These are phyloP conservation scores for Pristis pectinata DNA, from an alignment of 2,797 vertebrate species.

Conservation along the genomic window DNA sequence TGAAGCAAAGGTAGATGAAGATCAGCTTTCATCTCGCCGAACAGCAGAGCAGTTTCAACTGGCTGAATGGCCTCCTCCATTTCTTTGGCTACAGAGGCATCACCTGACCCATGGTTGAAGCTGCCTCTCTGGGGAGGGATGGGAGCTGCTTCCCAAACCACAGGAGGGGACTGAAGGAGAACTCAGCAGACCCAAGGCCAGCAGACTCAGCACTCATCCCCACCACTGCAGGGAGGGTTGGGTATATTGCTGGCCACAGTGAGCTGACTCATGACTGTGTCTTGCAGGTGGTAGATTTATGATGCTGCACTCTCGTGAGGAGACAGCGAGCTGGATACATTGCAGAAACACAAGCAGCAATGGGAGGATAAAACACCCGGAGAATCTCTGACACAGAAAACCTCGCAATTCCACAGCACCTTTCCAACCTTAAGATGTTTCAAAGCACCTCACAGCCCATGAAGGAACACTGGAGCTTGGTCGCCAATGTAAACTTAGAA, in stretches of 20 bases:
- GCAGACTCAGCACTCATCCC: not conserved
- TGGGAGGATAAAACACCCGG: not conserved
- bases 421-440: not conserved
- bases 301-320: not conserved
- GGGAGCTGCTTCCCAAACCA: not conserved
- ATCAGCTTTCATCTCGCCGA: too few species aligned
- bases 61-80: too few species aligned
- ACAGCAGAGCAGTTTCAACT: too few species aligned
- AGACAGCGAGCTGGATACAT: too few species aligned
- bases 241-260: not conserved
- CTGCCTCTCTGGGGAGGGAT: not conserved
- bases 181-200: not conserved
- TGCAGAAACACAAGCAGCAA: not conserved
- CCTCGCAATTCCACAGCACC: not conserved
- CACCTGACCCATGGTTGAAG: too few species aligned
- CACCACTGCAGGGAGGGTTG: too few species aligned
- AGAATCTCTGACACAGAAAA: not conserved
- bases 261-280: not conserved
- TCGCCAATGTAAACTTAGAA: too few species aligned
- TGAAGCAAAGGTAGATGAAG: too few species aligned
- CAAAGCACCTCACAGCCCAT: not conserved
- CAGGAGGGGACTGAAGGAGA: not conserved
- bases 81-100: too few species aligned
- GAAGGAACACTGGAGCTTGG: not conserved
- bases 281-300: not conserved